phyloP scores from a whole-genome alignment of 1,140 invertebrate genomes.

The Temnothorax curvispinosus region DNA sequence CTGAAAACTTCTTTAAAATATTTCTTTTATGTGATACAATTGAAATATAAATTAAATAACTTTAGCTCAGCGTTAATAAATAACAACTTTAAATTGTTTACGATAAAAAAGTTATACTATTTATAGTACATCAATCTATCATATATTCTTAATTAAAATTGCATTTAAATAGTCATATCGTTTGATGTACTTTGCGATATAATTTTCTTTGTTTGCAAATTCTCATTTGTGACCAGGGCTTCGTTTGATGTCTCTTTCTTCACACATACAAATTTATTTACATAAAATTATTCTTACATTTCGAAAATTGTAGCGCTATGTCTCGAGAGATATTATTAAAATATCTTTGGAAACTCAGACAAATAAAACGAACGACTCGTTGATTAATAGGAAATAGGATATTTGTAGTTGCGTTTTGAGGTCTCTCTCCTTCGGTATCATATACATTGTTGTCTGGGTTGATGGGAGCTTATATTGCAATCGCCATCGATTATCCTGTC shows the following conservation, averaged over 20 bases:
- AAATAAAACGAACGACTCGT: background rate
- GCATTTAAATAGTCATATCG: background rate
- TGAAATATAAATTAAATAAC: background rate
- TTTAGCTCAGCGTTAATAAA: background rate
- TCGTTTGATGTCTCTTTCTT: background rate
- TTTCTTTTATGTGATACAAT: background rate
- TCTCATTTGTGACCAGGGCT: background rate
- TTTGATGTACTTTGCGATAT: background rate
- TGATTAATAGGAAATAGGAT: background rate
- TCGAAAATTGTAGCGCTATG: background rate
- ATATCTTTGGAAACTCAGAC: background rate
- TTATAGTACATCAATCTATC: background rate
- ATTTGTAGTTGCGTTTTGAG: background rate
- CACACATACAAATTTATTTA: background rate
- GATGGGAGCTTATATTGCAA: conserved; percentile 30
- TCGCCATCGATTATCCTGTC: conserved; percentile 49
- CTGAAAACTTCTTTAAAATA: background rate
- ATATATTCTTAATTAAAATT: background rate
- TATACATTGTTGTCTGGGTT: background rate
- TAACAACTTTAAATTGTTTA: background rate
- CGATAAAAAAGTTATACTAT: background rate
- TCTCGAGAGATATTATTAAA: background rate
- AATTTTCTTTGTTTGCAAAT: background rate
- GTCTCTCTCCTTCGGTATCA: background rate
- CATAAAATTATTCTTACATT: background rate